These are phyloP conservation scores for Acanthisitta chloris DNA, from an alignment of 2,113 vertebrate genomes.

Conservation along the genomic window DNA sequence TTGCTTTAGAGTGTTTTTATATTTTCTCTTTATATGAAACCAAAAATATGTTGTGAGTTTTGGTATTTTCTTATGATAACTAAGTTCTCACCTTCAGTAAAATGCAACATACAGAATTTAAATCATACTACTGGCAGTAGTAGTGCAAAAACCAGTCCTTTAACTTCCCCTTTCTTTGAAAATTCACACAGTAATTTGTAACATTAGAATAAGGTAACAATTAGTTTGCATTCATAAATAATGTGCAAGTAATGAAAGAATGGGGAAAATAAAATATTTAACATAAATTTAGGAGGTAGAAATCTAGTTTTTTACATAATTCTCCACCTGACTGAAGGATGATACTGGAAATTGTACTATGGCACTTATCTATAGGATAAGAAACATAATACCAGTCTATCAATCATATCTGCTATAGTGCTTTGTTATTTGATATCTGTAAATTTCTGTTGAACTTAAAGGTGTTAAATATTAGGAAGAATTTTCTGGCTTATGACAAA, in stretches of 20 bases:
- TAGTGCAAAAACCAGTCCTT: neutral
- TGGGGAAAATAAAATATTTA: neutral
- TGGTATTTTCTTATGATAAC: neutral
- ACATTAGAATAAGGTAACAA: neutral
- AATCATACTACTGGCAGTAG: neutral
- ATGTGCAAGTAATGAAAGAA: neutral
- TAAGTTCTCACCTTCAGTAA: neutral
- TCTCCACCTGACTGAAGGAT: neutral
- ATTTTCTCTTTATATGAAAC: neutral
- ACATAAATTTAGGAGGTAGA: neutral
- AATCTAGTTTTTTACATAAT: neutral
- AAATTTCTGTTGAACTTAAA: neutral
- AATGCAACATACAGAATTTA: neutral
- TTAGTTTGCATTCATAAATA: neutral
- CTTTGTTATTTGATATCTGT: neutral
- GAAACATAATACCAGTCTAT: neutral
- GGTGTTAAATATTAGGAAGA: neutral
- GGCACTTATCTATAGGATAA: neutral
- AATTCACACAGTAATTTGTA: neutral
- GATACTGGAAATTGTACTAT: neutral
- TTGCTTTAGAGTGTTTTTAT: neutral
- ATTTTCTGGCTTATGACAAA: neutral
- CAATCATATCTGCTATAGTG: neutral
- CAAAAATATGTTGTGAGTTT: neutral
- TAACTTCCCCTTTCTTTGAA: neutral